Conservation (phyloP, 1,140 invertebrate species). For the Whitmania pigra region DNA sequence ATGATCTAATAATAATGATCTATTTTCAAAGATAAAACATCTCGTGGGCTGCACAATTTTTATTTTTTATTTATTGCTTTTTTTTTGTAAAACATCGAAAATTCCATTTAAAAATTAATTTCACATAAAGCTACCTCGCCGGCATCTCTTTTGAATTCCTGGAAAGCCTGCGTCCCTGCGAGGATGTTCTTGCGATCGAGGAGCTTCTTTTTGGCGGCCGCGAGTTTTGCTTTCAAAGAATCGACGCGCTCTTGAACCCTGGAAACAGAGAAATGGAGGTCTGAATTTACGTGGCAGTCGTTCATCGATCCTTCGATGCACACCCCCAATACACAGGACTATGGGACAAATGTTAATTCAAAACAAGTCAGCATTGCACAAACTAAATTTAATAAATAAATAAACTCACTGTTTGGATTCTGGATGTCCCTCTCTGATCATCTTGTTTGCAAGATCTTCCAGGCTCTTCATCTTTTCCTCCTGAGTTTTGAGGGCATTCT, state of each 20-base stretch:
- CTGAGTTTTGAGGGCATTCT: constrained; percentile 79
- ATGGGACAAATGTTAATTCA: no score
- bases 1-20: no score
- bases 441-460: constrained; percentile 67
- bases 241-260: constrained; percentile 79
- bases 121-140: constrained; percentile 72
- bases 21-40: no score
- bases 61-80: no score
- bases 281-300: not conserved
- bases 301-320: not conserved
- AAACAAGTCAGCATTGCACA: no score
- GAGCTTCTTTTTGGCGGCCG: constrained; percentile 83
- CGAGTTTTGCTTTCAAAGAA: constrained; percentile 71
- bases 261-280: constrained; percentile 14
- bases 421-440: constrained; percentile 72
- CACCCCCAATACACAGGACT: no score
- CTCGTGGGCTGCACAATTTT: no score
- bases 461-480: constrained; percentile 79
- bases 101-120: no score
- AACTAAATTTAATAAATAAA: not conserved
- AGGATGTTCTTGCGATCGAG: constrained; percentile 85
- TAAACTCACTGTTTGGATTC: constrained; percentile 62
- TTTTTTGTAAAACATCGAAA: no score
- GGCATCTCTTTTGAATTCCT: constrained; percentile 95
- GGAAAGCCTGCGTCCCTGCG: constrained; percentile 88